phyloP scores from a whole-genome alignment of 2,797 vertebrate genomes.

The Molossus alvarezi region DNA sequence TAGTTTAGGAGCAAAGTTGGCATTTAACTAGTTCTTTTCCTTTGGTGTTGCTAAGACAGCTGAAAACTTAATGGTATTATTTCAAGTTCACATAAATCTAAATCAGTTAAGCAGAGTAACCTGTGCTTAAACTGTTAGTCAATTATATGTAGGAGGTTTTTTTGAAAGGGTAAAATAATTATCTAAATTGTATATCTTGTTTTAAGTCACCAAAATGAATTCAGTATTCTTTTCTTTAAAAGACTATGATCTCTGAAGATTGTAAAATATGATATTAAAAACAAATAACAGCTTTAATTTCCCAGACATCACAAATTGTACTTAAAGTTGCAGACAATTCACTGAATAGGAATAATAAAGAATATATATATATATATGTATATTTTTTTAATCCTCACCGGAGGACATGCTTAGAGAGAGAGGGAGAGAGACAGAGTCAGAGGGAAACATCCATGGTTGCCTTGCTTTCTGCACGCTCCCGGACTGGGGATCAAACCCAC shows the following conservation, averaged over 20 bases:
- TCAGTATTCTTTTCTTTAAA: slow-evolving; percentile 68
- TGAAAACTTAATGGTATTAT: slow-evolving; percentile 48
- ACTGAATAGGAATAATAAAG: slow-evolving; percentile 58
- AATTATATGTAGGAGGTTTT: slow-evolving; percentile 66
- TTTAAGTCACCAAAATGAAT: slow-evolving; percentile 73
- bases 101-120: slow-evolving; percentile 58
- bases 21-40: slow-evolving; percentile 83
- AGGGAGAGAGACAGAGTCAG: not conserved
- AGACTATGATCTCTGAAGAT: slow-evolving; percentile 35
- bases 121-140: slow-evolving; percentile 69
- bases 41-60: slow-evolving; percentile 58
- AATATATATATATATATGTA: not conserved
- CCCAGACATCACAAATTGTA: slow-evolving; percentile 36
- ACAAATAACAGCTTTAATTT: slow-evolving; percentile 55
- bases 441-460: not conserved
- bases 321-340: slow-evolving; percentile 41
- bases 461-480: not conserved
- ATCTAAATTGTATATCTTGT: slow-evolving; percentile 58
- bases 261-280: slow-evolving; percentile 52
- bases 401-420: not conserved
- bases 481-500: not conserved
- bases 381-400: not conserved
- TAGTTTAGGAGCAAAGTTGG: slow-evolving; percentile 85
- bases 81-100: slow-evolving; percentile 60
- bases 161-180: slow-evolving; percentile 71